phyloP scores from a whole-genome alignment of 1,140 invertebrate species.

The Drosophila baimaii region DNA sequence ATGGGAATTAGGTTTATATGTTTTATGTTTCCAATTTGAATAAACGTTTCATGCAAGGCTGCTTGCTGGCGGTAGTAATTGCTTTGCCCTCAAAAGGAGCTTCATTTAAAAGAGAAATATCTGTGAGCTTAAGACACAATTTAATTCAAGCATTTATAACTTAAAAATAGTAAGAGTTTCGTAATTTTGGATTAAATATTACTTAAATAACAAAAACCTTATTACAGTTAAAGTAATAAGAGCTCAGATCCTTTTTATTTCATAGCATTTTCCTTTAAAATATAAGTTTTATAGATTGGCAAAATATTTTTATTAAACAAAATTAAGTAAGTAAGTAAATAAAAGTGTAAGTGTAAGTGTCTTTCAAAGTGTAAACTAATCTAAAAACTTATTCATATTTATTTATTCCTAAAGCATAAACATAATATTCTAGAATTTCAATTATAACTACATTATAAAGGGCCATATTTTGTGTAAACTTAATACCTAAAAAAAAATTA shows the following conservation, averaged over 20 bases:
- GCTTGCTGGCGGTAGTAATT: conserved; percentile 5
- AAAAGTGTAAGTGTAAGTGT: too few species aligned
- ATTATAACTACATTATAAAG: too few species aligned
- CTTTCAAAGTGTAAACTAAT: too few species aligned
- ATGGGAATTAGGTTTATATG: conserved; percentile 26
- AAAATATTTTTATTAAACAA: too few species aligned
- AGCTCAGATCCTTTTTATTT: too few species aligned
- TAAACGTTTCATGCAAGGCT: background rate
- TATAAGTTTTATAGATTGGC: too few species aligned
- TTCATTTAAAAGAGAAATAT: background rate
- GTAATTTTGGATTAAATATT: too few species aligned
- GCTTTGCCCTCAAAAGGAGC: background rate
- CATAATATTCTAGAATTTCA: too few species aligned
- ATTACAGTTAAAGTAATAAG: background rate
- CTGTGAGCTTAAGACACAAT: background rate
- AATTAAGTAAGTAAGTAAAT: too few species aligned
- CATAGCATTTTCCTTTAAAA: too few species aligned
- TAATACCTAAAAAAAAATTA: background rate
- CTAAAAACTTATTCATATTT: too few species aligned
- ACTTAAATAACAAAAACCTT: background rate
- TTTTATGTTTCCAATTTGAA: conserved; percentile 20
- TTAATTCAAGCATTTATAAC: background rate
- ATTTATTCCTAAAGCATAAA: background rate
- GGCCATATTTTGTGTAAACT: too few species aligned
- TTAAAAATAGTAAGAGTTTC: background rate